Base-by-base conservation (phyloP, 2,113 vertebrate genomes). In the Epinephelus lanceolatus region DNA sequence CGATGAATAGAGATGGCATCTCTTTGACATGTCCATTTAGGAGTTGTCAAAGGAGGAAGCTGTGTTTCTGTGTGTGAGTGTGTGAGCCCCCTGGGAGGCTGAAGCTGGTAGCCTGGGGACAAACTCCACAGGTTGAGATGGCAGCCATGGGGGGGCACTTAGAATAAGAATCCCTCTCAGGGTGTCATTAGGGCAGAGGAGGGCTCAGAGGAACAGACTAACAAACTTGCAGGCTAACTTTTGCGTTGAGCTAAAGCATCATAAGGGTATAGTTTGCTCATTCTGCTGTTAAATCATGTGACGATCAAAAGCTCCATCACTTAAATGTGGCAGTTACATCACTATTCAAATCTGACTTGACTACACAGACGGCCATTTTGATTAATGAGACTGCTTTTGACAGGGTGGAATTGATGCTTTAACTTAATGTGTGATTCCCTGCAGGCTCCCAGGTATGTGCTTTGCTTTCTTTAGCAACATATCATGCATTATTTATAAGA, bases 291-390 rank as follows among this genome's bases (percentile, higher is more conserved):
- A 7, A 71, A 53, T 45, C 42, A 45, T 10, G 2, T 45, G 42
- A 45, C 10, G 42, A 45, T 45, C 42, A 42, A 42, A 37, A 59
- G 47, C 27, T 18, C 55, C 60, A 57, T 86, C 61, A 78, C 55
- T 82, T 83, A 60, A 55, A 76, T 82, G 67, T 62, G 57, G 80
- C 71, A 86, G 51, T 83, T 84, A 85, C 81, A 90, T 90, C 88
- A 86, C 81, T 67, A 45, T 59, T 81, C 70, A 85, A 65, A 86
- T 85, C 53, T 82, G 78, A 86, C 68, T 27, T 74, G 75, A 49
- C 72, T 62, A 40, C 78, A 80, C 63, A 74, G 87, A 89, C 92
- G 85, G 91, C 91, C 93, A 93, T 93, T 93, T 94, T 94, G 92
- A 93, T 89, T 88, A 89, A 91, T 89, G 86, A 87, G 40, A 42